Evolutionary conservation across 2,113 vertebrate species (phyloP), one percentile per base, ranked within the genome.

Genomic region (Pelmatolapia mariae): DNA sequence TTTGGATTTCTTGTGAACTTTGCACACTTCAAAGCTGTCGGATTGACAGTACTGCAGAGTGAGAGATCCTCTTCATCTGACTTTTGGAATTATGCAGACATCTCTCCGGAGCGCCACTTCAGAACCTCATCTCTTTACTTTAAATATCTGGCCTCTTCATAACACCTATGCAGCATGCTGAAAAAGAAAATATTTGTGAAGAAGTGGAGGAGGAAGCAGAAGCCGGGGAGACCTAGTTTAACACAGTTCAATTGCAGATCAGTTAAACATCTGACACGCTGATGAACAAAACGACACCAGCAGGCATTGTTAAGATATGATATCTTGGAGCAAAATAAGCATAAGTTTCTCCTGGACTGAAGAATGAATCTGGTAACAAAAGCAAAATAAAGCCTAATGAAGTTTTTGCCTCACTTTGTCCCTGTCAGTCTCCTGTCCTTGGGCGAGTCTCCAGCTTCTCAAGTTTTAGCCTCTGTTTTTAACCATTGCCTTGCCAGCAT

Each of bases 91-190:
- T 96, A 96, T 95, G 93, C 94, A 94, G 93, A 93, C 93, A 93
- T 94, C 94, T 96, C 94, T 96, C 95, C 92, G 84, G 94, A 96
- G 94, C 82, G 79, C 90, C 92, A 90, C 96, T 96, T 96, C 96
- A 97, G 91, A 97, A 94, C 93, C 92, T 84, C 36, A 22, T 92
- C 87, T 93, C 95, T 95, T 95, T 93, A 93, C 95, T 96, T 96
- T 94, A 95, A 95, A 96, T 95, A 96, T 95, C 95, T 96, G 96
- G 95, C 95, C 96, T 94, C 95, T 93, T 82, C 86, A 73, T 96
- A 95, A 96, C 95, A 95, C 95, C 93, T 61, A 31, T 57, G 89
- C 93, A 93, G 92, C 89, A 92, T 68, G 86, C 43, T 84, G 50
- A 40, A 82, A 86, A 88, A 87, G 33, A 81, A 57, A 83, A 61